Percentiles rank a stretch among this genome's conserved stretches.
phyloP scores from a whole-genome alignment of 2,797 vertebrate species.

The Anguilla anguilla region DNA sequence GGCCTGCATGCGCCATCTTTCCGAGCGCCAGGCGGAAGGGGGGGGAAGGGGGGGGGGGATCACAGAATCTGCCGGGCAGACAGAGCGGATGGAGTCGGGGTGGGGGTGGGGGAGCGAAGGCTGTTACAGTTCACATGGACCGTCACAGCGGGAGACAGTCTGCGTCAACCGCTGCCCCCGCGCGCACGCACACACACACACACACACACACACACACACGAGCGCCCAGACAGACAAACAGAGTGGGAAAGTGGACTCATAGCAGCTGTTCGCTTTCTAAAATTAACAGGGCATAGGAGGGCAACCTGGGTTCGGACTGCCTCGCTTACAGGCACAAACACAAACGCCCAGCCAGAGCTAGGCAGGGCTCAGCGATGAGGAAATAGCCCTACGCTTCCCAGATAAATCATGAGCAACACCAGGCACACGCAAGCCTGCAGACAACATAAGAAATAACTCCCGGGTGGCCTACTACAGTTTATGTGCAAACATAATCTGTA shows the following conservation, averaged over 20 bases:
- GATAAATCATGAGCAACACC: not conserved
- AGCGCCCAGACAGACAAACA: slow-evolving; percentile 20
- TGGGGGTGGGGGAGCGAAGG: not conserved
- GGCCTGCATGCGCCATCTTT: not conserved
- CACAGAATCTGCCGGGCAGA: not conserved
- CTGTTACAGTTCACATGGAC: slow-evolving; percentile 1
- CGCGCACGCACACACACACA: not conserved
- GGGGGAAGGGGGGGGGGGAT: not conserved
- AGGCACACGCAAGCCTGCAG: not conserved
- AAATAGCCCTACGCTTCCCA: not conserved
- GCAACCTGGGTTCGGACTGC: slow-evolving; percentile 35
- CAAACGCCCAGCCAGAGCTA: not conserved
- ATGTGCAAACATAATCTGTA: not conserved
- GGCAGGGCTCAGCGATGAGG: not conserved
- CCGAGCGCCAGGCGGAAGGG: not conserved
- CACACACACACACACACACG: slow-evolving; percentile 16
- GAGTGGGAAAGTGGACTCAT: slow-evolving; percentile 36
- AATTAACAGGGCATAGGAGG: slow-evolving; percentile 58
- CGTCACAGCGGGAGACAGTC: not conserved
- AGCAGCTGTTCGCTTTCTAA: slow-evolving; percentile 73
- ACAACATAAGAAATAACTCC: not conserved
- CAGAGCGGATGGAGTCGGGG: not conserved
- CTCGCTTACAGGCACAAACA: not conserved
- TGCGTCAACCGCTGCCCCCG: not conserved
- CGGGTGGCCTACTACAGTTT: not conserved